These are phyloP conservation scores for Furcula furcula DNA, from an alignment of 2,888 invertebrate species.

Conservation along the genomic window DNA sequence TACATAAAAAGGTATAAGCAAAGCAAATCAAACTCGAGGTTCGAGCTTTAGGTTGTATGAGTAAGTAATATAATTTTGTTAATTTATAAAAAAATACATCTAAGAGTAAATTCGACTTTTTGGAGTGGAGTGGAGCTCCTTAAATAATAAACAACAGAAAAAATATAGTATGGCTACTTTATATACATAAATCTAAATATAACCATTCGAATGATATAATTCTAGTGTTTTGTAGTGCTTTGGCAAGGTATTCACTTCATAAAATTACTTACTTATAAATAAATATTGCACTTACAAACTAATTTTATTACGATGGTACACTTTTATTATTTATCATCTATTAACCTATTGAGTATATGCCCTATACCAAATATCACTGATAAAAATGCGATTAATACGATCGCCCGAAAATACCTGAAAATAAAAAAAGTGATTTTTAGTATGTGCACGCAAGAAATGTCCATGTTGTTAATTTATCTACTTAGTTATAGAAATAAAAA, in stretches of 20 bases:
- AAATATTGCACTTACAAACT: not conserved
- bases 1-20: no score
- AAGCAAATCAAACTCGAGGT: no score
- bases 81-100: no score
- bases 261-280: not conserved
- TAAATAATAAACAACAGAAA: no score
- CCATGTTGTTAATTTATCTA: not conserved
- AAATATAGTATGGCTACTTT: no score
- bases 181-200: no score
- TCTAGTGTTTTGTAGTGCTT: no score
- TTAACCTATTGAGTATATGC: conserved; percentile 43
- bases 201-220: no score
- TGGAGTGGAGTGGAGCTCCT: no score
- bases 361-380: conserved; percentile 49
- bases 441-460: not conserved
- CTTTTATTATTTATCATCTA: conserved; percentile 15
- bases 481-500: not conserved
- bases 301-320: not conserved
- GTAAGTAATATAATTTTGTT: no score
- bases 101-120: no score
- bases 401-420: conserved; percentile 69
- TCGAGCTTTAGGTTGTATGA: no score
- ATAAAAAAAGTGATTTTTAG: conserved; percentile 10
- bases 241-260: not conserved
- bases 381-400: conserved; percentile 50